These are phyloP conservation scores for Solen grandis DNA, from an alignment of 1,140 invertebrate species.

Conservation along the genomic window DNA sequence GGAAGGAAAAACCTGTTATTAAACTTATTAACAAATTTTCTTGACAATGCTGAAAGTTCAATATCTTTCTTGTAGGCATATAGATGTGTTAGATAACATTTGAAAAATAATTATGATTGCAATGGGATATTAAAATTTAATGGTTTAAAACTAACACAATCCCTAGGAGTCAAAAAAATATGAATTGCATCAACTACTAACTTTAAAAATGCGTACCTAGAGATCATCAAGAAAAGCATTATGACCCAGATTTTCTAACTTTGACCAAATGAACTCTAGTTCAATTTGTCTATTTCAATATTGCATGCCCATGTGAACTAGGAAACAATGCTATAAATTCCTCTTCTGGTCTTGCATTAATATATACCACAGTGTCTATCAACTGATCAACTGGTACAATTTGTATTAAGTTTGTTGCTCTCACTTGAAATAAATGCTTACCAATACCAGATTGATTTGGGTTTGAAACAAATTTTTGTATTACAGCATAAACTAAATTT, in stretches of 20 bases:
- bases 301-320: constrained; percentile 25
- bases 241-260: too few species aligned
- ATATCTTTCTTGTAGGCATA: constrained; percentile 21
- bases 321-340: constrained; percentile 15
- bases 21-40: constrained; percentile 6
- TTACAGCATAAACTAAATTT: constrained; percentile 16
- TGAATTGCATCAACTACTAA: constrained; percentile 17
- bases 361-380: constrained; percentile 32
- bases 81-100: constrained; percentile 10
- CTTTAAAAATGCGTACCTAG: too few species aligned
- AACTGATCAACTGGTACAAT: constrained; percentile 29
- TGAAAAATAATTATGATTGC: too few species aligned
- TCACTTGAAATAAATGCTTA: constrained; percentile 5
- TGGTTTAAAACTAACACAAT: constrained; percentile 14
- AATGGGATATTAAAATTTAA: not conserved
- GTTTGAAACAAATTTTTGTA: constrained; percentile 16
- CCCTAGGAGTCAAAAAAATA: constrained; percentile 11
- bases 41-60: constrained; percentile 13
- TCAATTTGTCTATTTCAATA: constrained; percentile 24
- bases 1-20: constrained; percentile 10
- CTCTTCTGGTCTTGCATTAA: constrained; percentile 24
- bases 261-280: too few species aligned
- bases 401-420: constrained; percentile 7
- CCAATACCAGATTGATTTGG: not conserved
- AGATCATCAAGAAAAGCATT: too few species aligned